Base-by-base conservation (phyloP, 2,113 vertebrate genomes). In the Myrmecophaga tridactyla region DNA sequence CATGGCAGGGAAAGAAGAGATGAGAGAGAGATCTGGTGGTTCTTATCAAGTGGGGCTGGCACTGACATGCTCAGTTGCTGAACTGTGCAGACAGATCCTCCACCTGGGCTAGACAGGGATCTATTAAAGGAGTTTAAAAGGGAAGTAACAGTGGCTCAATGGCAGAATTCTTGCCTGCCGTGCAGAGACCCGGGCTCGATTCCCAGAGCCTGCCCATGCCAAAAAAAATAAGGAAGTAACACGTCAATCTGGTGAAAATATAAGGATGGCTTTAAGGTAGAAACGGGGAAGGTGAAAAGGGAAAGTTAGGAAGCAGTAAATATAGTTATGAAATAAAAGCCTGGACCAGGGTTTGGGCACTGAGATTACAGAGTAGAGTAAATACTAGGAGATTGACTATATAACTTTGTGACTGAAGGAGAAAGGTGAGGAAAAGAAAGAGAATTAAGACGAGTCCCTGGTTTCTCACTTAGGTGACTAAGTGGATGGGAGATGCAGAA, bases 231-330 rank as follows among this genome's bases (percentile, higher is more conserved):
- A 25, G 51, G 36, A 53, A 70, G 46, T 60, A 10, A 2, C 11
- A 1, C 7, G 23, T 53, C 82, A 2, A 0, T n/a, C 27, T 34
- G 23, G 60, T 41, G 7, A 48, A 23, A 1, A 0, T 17, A 0
- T 9, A 20, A 31, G n/a, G 69, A 34, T 36, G 18, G 34, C n/a
- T 13, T 76, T 73, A 36, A 70, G 2, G 7, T 31, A 58, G 75
- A 27, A 48, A n/a, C 29, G 36, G 31, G 43, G 46, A 15, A 21
- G 34, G 10, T n/a, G 27, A 1, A 27, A 41, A 23, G 46, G 56
- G 23, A 41, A 75, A 83, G 51, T 36, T 9, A 51, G 39, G 53
- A 75, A 56, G 10, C 14, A 36, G 62, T 23, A 25, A 23, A 10
- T 58, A 34, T 27, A 51, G 29, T 84, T 46, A 53, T 62, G 31